Conservation (phyloP, 2,113 vertebrate genomes). For the Nicator chloris region DNA sequence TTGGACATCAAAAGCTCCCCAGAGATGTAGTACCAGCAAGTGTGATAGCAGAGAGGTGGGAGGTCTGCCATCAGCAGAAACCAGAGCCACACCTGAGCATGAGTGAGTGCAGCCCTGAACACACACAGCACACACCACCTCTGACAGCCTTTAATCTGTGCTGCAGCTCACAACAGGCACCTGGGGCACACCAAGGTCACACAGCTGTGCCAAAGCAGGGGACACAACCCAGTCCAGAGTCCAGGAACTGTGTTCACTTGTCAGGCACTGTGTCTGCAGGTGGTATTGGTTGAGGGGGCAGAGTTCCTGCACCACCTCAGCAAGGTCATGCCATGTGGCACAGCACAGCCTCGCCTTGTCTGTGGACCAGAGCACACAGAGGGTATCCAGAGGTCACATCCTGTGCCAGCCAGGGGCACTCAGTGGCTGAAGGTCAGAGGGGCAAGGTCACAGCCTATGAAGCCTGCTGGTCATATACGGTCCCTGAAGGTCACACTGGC, state of each 20-base stretch:
- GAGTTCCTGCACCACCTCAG: not conserved
- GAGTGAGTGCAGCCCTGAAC: rapidly evolving
- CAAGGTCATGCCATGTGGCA: not conserved
- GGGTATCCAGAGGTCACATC: not conserved
- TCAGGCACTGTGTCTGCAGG: not conserved
- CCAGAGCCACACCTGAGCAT: not conserved
- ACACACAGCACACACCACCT: not conserved
- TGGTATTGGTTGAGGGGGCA: rapidly evolving
- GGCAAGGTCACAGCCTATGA: not conserved
- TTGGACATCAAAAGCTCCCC: not conserved
- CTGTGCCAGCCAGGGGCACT: not conserved
- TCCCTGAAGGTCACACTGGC: not conserved
- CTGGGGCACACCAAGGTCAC: not conserved
- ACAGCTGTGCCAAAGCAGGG: not conserved
- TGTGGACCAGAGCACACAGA: not conserved
- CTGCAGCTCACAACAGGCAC: not conserved
- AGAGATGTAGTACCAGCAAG: not conserved
- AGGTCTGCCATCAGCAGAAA: not conserved
- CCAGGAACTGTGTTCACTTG: not conserved
- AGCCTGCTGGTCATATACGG: rapidly evolving
- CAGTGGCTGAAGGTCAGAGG: not conserved
- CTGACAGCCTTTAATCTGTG: not conserved
- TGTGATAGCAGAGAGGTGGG: not conserved
- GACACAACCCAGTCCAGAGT: not conserved
- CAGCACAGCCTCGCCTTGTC: not conserved